These are phyloP conservation scores for Epizoanthus stellaris DNA, from an alignment of 92 coral and sea anemone species.

Conservation along the genomic window DNA sequence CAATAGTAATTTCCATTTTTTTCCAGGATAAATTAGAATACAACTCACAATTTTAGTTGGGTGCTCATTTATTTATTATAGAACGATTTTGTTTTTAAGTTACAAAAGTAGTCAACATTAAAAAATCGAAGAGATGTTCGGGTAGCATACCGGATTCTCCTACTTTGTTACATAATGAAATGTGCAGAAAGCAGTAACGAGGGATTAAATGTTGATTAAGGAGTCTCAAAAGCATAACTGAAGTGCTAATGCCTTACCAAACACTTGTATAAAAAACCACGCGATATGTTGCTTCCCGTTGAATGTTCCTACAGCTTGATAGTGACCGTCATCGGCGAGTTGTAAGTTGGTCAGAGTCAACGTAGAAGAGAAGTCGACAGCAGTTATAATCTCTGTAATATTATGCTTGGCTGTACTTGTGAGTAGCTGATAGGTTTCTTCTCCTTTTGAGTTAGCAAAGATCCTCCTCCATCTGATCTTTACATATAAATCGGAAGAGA, in stretches of 20 bases:
- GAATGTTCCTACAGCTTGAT: neutral
- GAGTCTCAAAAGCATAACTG: neutral
- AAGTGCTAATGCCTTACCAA: neutral
- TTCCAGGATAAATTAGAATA: too few relatives aligned
- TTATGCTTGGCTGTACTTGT: neutral
- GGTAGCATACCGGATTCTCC: too few relatives aligned
- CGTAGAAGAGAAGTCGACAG: neutral
- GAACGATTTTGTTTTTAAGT: too few relatives aligned
- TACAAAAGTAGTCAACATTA: too few relatives aligned
- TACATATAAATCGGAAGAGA: too few relatives aligned
- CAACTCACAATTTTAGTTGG: too few relatives aligned
- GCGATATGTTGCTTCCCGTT: neutral
- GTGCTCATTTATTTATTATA: too few relatives aligned
- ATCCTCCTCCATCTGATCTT: too few relatives aligned
- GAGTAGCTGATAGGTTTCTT: neutral
- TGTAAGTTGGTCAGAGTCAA: conserved; percentile 8
- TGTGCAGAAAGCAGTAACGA: neutral
- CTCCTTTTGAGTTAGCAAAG: neutral
- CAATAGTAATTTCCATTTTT: too few relatives aligned
- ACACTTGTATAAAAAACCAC: conserved; percentile 2
- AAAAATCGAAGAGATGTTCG: too few relatives aligned
- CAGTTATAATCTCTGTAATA: neutral
- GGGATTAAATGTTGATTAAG: neutral
- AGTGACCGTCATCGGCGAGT: conserved; percentile 1
- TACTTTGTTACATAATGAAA: neutral